These are phyloP conservation scores for Caligus rogercresseyi DNA, from an alignment of 1,140 invertebrate genomes.

Conservation along the genomic window DNA sequence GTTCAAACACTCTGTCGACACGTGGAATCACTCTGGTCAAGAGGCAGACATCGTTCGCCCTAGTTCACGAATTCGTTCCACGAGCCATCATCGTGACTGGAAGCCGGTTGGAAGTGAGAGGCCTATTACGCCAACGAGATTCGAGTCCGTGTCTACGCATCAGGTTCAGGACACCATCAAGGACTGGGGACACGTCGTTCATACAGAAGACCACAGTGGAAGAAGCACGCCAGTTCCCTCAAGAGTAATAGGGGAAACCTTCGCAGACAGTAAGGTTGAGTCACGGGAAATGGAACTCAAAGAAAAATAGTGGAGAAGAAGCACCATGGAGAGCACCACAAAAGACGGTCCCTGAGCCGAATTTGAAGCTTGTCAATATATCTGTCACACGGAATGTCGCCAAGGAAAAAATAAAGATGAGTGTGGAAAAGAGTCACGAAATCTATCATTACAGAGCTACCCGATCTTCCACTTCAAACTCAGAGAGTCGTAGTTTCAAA, in stretches of 20 bases:
- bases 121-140: not conserved
- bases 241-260: not conserved
- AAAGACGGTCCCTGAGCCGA: not conserved
- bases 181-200: not conserved
- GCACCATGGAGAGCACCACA: not conserved
- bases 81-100: not conserved
- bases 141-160: not conserved
- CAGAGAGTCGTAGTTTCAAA: too few relatives aligned
- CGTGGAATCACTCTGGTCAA: not conserved
- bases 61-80: not conserved
- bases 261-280: not conserved
- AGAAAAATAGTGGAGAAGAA: not conserved
- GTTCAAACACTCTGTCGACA: not conserved
- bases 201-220: not conserved
- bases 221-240: not conserved
- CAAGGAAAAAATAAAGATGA: not conserved
- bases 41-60: not conserved
- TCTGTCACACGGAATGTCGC: not conserved
- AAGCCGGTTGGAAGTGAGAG: not conserved
- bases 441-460: not conserved
- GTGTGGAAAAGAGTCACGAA: not conserved
- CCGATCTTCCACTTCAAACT: not conserved
- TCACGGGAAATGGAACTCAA: not conserved
- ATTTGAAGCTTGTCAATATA: not conserved
- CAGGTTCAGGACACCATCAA: not conserved